Evolutionary conservation across 2,797 vertebrate genomes (phyloP).

Genomic region (Hylomyscus alleni): DNA sequence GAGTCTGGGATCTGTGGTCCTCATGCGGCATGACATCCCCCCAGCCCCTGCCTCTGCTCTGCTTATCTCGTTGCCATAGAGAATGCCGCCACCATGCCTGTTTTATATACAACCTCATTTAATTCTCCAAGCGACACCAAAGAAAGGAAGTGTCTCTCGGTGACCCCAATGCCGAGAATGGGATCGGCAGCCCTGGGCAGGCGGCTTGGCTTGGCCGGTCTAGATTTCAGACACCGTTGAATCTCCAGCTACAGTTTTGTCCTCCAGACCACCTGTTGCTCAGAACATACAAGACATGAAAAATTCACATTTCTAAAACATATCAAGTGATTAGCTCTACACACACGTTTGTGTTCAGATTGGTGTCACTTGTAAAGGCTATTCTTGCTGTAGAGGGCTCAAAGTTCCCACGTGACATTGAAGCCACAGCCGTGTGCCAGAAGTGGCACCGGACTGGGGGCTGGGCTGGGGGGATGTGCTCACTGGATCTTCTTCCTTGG

Average conservation of each 20-base stretch:
- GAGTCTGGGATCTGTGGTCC: not conserved
- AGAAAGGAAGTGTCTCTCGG: not conserved
- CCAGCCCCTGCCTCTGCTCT: not conserved
- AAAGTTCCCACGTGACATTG: rapidly evolving
- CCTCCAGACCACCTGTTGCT: not conserved
- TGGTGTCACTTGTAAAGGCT: not conserved
- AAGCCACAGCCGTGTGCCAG: rapidly evolving
- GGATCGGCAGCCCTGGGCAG: rapidly evolving
- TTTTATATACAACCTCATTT: not conserved
- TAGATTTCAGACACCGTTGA: not conserved
- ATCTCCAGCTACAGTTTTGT: not conserved
- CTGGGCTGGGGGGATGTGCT: too few relatives aligned
- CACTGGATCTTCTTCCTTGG: not conserved
- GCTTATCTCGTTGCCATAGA: rapidly evolving
- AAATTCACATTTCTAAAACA: not conserved
- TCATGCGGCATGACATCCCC: too few relatives aligned
- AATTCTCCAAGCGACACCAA: not conserved
- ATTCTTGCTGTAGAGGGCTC: rapidly evolving
- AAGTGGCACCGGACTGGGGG: rapidly evolving
- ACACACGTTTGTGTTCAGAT: not conserved
- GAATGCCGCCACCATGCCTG: rapidly evolving
- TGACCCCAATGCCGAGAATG: not conserved
- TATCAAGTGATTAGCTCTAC: not conserved
- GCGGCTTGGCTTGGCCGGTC: too few relatives aligned
- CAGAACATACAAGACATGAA: not conserved